A percentile compares a stretch with the other conserved stretches of the same genome.
phyloP scores from a whole-genome alignment of 1,140 invertebrate species.

The Leptopilina boulardi region DNA sequence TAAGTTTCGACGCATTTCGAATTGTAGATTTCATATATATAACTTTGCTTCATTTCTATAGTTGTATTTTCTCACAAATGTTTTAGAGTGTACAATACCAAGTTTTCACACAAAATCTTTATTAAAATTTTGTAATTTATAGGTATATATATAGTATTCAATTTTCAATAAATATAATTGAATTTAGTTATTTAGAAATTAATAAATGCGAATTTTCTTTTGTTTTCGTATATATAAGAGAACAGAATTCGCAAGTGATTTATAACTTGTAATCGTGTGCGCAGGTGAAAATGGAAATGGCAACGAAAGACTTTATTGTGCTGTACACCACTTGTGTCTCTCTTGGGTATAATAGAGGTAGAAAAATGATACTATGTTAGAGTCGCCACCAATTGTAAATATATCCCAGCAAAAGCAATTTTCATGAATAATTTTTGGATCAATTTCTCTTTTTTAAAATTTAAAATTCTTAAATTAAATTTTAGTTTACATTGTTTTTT shows the following conservation, averaged over 20 bases:
- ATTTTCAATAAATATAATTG: no score
- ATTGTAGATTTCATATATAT: not conserved
- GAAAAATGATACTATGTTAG: conserved; percentile 33
- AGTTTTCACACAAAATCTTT: no score
- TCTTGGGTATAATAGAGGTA: conserved; percentile 38
- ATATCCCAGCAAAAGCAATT: not conserved
- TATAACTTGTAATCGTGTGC: conserved; percentile 45
- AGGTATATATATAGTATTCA: no score
- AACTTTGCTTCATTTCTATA: conserved; percentile 6
- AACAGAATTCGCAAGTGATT: conserved; percentile 47
- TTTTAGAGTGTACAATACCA: not conserved
- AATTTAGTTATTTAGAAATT: not conserved
- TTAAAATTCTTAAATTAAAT: not conserved
- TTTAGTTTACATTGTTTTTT: not conserved
- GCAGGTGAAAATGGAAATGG: conserved; percentile 43
- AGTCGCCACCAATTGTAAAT: conserved; percentile 18
- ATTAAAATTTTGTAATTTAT: no score
- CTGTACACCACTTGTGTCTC: conserved; percentile 23
- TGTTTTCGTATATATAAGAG: conserved; percentile 44
- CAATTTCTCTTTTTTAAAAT: conserved; percentile 35
- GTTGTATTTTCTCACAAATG: not conserved
- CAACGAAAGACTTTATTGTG: conserved; percentile 45
- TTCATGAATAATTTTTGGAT: conserved; percentile 14
- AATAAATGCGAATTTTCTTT: not conserved
- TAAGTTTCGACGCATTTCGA: not conserved